A percentile compares a stretch with the other conserved stretches of the same genome.
Evolutionary conservation across 2,113 vertebrate species (phyloP).

Genomic region (Ranitomeya imitator): DNA sequence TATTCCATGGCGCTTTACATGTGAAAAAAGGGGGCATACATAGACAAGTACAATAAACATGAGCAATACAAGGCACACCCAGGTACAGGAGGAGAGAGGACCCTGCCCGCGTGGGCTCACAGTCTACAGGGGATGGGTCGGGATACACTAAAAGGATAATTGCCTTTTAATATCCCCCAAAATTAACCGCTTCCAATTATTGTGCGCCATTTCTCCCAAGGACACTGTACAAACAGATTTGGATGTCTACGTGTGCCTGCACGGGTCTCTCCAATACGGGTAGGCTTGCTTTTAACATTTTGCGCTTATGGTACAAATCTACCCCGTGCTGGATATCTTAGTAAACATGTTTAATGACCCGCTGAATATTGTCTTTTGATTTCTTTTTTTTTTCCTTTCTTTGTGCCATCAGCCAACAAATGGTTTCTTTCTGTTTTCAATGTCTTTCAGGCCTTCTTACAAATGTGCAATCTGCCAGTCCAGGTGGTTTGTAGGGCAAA

Average conservation of each 20-base stretch:
- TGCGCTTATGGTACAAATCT: slow-evolving; percentile 40
- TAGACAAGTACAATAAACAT: too few species aligned
- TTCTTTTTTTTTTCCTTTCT: slow-evolving; percentile 41
- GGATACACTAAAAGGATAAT: too few species aligned
- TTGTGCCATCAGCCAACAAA: slow-evolving; percentile 57
- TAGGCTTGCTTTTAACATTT: slow-evolving; percentile 14
- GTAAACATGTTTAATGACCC: slow-evolving; percentile 51
- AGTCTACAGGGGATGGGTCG: too few species aligned
- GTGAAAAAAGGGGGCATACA: too few species aligned
- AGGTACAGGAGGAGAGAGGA: too few species aligned
- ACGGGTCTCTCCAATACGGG: not conserved
- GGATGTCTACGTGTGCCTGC: too few species aligned
- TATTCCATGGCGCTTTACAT: too few species aligned
- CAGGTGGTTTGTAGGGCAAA: slow-evolving; percentile 82
- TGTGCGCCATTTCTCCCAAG: not conserved
- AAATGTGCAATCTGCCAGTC: slow-evolving; percentile 86
- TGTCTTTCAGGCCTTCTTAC: slow-evolving; percentile 81
- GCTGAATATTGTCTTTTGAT: slow-evolving; percentile 52
- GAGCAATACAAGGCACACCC: too few species aligned
- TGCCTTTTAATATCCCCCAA: not conserved
- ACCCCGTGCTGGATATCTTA: slow-evolving; percentile 10
- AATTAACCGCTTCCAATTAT: not conserved
- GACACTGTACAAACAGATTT: not conserved
- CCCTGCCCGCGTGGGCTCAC: too few species aligned
- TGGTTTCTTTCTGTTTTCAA: slow-evolving; percentile 58